These are phyloP conservation scores for Macquaria ambigua DNA, from an alignment of 2,113 vertebrate species.

Conservation along the genomic window DNA sequence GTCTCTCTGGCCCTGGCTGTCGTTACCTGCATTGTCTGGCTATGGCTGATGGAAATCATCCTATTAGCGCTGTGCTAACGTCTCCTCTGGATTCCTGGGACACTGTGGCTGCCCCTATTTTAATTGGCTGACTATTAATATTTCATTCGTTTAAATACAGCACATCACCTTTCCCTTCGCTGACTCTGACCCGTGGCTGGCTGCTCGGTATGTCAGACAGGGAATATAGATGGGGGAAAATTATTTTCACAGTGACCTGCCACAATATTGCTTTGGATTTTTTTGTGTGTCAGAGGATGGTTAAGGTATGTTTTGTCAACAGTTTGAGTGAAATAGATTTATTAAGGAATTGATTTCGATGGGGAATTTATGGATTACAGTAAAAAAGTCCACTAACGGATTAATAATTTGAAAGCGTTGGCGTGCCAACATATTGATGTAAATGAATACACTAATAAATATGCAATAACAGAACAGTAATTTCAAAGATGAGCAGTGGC, in stretches of 20 bases:
- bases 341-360: not conserved
- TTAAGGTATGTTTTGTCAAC: slow-evolving; percentile 1
- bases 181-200: slow-evolving; percentile 43
- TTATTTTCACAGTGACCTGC: slow-evolving; percentile 14
- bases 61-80: slow-evolving; percentile 73
- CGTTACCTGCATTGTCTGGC: slow-evolving; percentile 46
- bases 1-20: slow-evolving; percentile 41
- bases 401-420: not conserved
- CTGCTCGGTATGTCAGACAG: slow-evolving; percentile 24
- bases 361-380: not conserved
- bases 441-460: not conserved
- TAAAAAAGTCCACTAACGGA: not conserved
- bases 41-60: slow-evolving; percentile 69
- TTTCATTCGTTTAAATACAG: slow-evolving; percentile 74
- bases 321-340: not conserved
- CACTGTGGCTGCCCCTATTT: slow-evolving; percentile 64
- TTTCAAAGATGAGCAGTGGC: not conserved
- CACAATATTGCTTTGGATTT: slow-evolving; percentile 15
- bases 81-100: slow-evolving; percentile 72
- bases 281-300: not conserved
- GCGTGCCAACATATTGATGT: not conserved
- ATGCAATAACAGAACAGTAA: not conserved
- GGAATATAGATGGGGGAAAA: slow-evolving; percentile 38
- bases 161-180: slow-evolving; percentile 67
- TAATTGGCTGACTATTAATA: slow-evolving; percentile 81